Conservation (phyloP, 2,113 vertebrate genomes). For the Tricholaema leucomelas region DNA sequence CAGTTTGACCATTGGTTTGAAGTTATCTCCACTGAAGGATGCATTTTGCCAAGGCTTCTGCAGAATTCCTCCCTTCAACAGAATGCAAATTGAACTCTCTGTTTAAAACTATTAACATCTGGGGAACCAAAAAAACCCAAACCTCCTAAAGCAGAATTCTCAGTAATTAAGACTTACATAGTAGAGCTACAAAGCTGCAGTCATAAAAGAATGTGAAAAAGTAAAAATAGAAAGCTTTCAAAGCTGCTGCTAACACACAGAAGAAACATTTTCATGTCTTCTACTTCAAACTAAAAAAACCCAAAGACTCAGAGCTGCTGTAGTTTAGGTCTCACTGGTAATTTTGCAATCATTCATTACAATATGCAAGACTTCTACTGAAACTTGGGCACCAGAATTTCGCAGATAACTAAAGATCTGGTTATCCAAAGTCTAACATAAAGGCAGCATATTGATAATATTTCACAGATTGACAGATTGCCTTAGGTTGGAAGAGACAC, state of each 20-base stretch:
- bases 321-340: not conserved
- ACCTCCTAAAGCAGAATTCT: not conserved
- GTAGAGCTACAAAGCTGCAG: constrained; percentile 28
- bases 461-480: not conserved
- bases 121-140: not conserved
- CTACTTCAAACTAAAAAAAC: constrained; percentile 15
- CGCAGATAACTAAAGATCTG: constrained; percentile 30
- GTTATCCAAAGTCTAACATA: constrained; percentile 39
- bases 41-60: not conserved
- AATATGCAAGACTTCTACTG: constrained; percentile 35
- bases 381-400: constrained; percentile 39
- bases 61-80: constrained; percentile 5
- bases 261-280: not conserved
- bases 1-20: constrained; percentile 26
- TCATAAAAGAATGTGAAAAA: constrained; percentile 39
- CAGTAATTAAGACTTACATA: not conserved
- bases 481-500: no score
- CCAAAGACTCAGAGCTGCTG: constrained; percentile 1
- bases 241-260: constrained; percentile 23
- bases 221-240: constrained; percentile 34
- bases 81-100: not conserved
- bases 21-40: not conserved
- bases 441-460: constrained; percentile 56
- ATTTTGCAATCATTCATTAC: constrained; percentile 52
- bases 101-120: constrained; percentile 1